Evolutionary conservation across 2,797 vertebrate genomes (phyloP), one percentile per base, ranked within the genome.

Genomic region (Neopelma chrysocephalum): DNA sequence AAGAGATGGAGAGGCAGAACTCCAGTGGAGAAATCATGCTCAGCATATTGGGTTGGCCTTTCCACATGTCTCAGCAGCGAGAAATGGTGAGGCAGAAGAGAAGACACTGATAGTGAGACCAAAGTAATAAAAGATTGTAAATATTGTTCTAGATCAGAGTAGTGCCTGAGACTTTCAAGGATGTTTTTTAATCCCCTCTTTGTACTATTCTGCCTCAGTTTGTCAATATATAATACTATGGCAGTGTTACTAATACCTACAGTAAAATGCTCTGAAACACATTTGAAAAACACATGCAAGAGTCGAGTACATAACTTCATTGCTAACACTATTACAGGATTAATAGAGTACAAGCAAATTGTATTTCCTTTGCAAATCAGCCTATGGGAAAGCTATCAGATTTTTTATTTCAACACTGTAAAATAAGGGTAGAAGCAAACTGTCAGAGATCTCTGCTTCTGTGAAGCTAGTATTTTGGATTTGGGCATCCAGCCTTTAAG

Each of bases 21-120:
- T 29, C 34, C 56, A 36, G 17, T 10, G 47, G 25, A 40, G 42
- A 82, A 65, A 54, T 70, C 31, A n/a, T 3, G 7, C 9, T 77
- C 25, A n/a, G 36, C 5, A 2, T 50, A 16, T 9, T 0, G 2
- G 3, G 12, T 40, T 11, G 18, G 6, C 11, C 29, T 56, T 91
- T 80, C 27, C 1, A 4, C 26, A 5, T 1, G 1, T 77, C 56
- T 83, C 18, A 56, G 40, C 40, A 77, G 21, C 0, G 5, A 26
- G 7, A 60, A 61, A 32, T 18, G 19, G 32, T 61, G 25, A 21
- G 51, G 16, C 58, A 81, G 47, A 77, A 70, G 6, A 82, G 10
- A 40, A 29, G 72, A 64, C 26, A 36, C 42, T 10, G 4, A 6
- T 6, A 78, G 42, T 16, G 23, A 77, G 23, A 29, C 15, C 19